Percentiles rank a stretch among this genome's conserved stretches.
These are phyloP conservation scores for Oikopleura albicans DNA, from an alignment of 23 tunicate species.

Conservation along the genomic window DNA sequence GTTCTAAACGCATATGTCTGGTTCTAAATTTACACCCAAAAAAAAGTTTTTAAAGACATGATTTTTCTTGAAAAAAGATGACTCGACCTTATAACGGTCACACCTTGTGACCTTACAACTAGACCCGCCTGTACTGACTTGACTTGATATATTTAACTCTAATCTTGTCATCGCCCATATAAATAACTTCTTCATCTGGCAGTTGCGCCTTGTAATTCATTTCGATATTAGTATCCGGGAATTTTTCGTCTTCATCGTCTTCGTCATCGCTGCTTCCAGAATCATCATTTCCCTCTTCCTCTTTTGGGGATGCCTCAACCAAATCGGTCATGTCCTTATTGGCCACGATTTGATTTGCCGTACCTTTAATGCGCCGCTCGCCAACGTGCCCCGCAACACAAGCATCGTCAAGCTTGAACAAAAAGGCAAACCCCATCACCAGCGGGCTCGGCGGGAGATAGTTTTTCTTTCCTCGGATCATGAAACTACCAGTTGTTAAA, in stretches of 20 bases:
- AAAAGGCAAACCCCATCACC: slow-evolving; percentile 65
- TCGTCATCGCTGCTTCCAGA: neutral
- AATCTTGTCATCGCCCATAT: neutral
- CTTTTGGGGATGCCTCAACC: neutral
- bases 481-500: slow-evolving; percentile 77
- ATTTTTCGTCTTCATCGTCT: neutral
- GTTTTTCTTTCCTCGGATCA: slow-evolving; percentile 71
- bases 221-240: slow-evolving; percentile 15
- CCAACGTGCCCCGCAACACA: neutral
- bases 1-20: too few species aligned
- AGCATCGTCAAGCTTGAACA: slow-evolving; percentile 41
- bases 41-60: too few species aligned
- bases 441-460: slow-evolving; percentile 82
- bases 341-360: slow-evolving; percentile 10
- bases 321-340: neutral
- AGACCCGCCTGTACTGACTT: neutral
- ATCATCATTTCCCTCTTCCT: neutral
- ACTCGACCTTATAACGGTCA: too few species aligned
- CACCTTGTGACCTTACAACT: too few species aligned
- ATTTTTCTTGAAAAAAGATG: too few species aligned
- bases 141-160: neutral
- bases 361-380: neutral
- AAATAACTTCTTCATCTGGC: neutral
- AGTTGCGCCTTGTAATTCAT: neutral
- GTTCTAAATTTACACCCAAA: too few species aligned